Conservation (phyloP, 2,113 vertebrate species). For the Axis porcinus region DNA sequence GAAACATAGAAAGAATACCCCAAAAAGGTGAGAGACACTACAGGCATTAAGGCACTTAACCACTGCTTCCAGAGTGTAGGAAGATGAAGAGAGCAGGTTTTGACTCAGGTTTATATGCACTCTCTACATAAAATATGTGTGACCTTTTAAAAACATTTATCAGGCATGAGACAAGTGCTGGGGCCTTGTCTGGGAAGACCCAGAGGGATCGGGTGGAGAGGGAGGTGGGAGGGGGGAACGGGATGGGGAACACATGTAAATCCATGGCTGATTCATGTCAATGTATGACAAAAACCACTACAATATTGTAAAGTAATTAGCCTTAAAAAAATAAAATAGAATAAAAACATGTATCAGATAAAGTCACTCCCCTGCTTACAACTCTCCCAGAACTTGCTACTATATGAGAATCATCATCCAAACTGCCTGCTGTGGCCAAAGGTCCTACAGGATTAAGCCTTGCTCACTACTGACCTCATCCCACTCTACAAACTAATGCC, state of each 20-base stretch:
- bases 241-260: too few relatives aligned
- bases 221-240: too few relatives aligned
- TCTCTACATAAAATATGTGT: not conserved
- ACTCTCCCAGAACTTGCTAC: not conserved
- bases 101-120: not conserved
- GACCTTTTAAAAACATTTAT: not conserved
- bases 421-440: not conserved
- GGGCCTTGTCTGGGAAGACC: too few relatives aligned
- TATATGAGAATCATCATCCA: not conserved
- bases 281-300: too few relatives aligned
- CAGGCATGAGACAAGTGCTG: not conserved
- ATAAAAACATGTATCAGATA: not conserved
- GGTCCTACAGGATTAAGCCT: not conserved
- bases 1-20: not conserved
- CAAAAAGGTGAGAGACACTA: not conserved
- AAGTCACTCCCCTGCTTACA: not conserved
- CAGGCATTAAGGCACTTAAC: not conserved
- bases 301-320: too few relatives aligned
- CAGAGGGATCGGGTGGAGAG: too few relatives aligned
- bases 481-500: not conserved
- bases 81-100: not conserved
- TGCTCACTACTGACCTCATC: not conserved
- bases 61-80: not conserved
- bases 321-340: too few relatives aligned
- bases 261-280: too few relatives aligned